Evolutionary conservation across 2,888 invertebrate species (phyloP).

Genomic region (Parapristionchus giblindavisi): DNA sequence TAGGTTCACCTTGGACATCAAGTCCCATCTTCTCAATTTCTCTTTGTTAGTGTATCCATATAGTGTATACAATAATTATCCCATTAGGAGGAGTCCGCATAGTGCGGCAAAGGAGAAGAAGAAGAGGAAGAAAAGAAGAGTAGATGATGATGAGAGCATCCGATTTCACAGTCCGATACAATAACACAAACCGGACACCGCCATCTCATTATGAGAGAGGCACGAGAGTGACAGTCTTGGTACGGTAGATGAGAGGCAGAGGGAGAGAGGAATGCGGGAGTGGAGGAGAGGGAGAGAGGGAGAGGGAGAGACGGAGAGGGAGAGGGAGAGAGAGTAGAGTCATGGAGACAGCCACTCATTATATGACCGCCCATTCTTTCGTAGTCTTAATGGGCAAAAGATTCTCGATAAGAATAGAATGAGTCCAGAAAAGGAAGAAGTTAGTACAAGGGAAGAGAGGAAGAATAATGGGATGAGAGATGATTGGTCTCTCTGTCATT

Average conservation of each 20-base stretch:
- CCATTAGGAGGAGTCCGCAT: conserved; percentile 29
- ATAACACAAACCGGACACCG: conserved; percentile 12
- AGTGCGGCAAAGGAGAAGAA: conserved; percentile 37
- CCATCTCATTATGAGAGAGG: background rate
- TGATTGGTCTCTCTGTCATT: too few species aligned
- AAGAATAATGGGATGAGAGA: too few species aligned
- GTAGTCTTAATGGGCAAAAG: too few species aligned
- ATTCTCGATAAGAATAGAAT: too few species aligned
- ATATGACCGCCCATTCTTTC: too few species aligned
- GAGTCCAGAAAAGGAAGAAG: too few species aligned
- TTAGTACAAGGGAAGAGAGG: too few species aligned
- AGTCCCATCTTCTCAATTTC: conserved; percentile 12
- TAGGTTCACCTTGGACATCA: too few species aligned
- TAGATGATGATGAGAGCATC: conserved; percentile 20
- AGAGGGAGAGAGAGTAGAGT: background rate
- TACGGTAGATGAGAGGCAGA: conserved; percentile 24
- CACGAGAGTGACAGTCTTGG: conserved; percentile 29
- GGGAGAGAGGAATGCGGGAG: conserved; percentile 3
- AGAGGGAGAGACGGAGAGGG: background rate
- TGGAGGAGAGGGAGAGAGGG: conserved; percentile 7
- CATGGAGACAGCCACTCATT: conserved; percentile 7
- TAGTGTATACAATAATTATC: conserved; percentile 25
- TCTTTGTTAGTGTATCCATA: background rate
- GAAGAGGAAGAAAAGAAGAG: background rate
- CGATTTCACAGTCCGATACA: conserved; percentile 35